Evolutionary conservation across 1,140 invertebrate species (phyloP), one percentile per base, ranked within the genome.

Genomic region (Adelges cooleyi): DNA sequence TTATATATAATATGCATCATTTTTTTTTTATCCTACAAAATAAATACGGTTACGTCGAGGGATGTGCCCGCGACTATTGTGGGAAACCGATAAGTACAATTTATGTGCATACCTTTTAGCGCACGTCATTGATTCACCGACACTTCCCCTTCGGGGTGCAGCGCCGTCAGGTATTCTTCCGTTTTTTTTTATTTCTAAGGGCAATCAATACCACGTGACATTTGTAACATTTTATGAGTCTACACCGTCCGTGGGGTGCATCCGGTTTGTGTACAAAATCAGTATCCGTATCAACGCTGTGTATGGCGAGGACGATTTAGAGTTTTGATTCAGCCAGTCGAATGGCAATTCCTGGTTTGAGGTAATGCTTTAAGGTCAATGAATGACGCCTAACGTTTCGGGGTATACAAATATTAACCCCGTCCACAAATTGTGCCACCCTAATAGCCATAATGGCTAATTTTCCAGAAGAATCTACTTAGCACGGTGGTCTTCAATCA

Each of bases 31-130:
- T 42, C 25, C 2, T 4, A 42, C 22, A 18, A 59, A 42, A 59
- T 59, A 42, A 59, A 59, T 59, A 46, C 40, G 40, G 54, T 59
- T 59, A 59, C 54, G 40, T 17, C 23, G 17, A 27, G 54, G 40
- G 38, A 44, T 42, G 22, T 44, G 29, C 29, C 5, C 11, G 11
- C n/a, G 29, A 46, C 54, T 42, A 44, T 59, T 59, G 54, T 59
- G 54, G 40, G 54, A 59, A 59, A 59, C 40, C 40, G 38, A 59
- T 59, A 38, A 59, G 42, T 29, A 27, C 36, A 8, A 59, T 59
- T 59, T 59, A 46, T 59, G 54, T 59, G 42, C 25, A 42, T 42
- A 33, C 29, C 29, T 23, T 59, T 20, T 27, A 44, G 38, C 25
- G 11, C 44, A 18, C 17, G 22, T 20, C 40, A 15, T 23, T 59